Base-by-base conservation (phyloP, 2,113 vertebrate species). In the Cottus gobio region DNA sequence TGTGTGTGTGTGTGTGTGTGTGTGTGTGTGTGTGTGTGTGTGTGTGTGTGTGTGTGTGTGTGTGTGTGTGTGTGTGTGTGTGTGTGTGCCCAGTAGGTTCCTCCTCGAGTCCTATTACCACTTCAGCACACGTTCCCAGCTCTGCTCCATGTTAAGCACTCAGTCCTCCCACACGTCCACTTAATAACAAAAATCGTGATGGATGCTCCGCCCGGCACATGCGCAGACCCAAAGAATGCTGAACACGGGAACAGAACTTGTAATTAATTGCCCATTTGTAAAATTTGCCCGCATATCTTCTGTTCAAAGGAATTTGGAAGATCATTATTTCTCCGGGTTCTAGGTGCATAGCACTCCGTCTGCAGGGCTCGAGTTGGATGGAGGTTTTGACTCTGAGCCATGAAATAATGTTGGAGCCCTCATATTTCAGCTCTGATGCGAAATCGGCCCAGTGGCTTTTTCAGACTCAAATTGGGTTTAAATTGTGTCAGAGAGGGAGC, bases 401-500 rank as follows among this genome's bases (percentile, higher is more conserved):
- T 82, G 79, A 88, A 81, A 75, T 81, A 71, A 79, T 70, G 78
- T 85, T 88, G 85, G 30, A 66, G 74, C 82, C 83, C 36, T 92
- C 84, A 87, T 91, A 78, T 86, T 90, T 89, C 79, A 84, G 79
- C 80, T 78, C 74, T 87, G 90, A 90, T 87, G 86, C 39, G 42
- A 87, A 87, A 86, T 89, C 77, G 26, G 70, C 74, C 75, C 75
- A 71, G 80, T 89, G 88, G 86, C 84, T 91, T 90, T 87, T 87
- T 87, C 48, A 12, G 46, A 88, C 76, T 89, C 71, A 87, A 91
- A 90, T 82, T 85, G 83, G 82, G 79, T 90, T 89, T 89, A 85
- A 90, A 91, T 75, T 82, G 72, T 92, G 87, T 93, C 89, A 89
- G 85, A 84, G 65, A 83, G 84, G 83, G 85, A 91, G 85, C 83